Evolutionary conservation across 2,888 invertebrate species (phyloP), one percentile per base, ranked within the genome.

Genomic region (Julus scandinavius): DNA sequence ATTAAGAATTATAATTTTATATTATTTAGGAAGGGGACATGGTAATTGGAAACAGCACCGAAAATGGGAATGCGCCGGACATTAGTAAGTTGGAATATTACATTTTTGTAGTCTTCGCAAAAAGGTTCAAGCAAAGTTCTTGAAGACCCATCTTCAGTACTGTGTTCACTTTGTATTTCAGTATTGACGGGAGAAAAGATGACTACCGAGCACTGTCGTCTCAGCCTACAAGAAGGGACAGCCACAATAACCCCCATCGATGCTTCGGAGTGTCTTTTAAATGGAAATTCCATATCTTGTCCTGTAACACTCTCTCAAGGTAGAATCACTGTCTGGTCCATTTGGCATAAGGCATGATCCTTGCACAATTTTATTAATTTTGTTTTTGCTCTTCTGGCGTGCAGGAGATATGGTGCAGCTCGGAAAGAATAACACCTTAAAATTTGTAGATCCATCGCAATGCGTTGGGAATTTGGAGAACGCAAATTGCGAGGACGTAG

Each of bases 391-490:
- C n/a, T n/a, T 63, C 20, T 63, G 2, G 20, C 13, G 63, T 63
- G 63, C 20, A 86, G 86, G 86, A 50, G 86, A 86, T 41, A 1
- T 86, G 50, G 58, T 86, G 15, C 86, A 86, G 58, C 86, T 86
- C 38, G 86, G 86, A 49, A 86, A 41, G 9, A 86, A 58, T 7
- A 86, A 54, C 50, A 41, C 86, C 41, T 86, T 86, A n/a, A 49
- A 58, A 54, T 86, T 54, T 49, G 50, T 86, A 9, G 86, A 86
- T 49, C 86, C 86, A 20, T 50, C 29, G 5, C 49, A 86, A 72
- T 9, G 72, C 20, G 29, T 20, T 6, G 29, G 9, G 1, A 72
- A 29, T 63, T 63, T n/a, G 17, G 63, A 63, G n/a, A 17, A n/a
- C n/a, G 17, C n/a, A 29, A 29, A 29, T 29, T 6, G 72, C 72